Conservation (phyloP, 2,113 vertebrate genomes). For the Illadopsis cleaveri region DNA sequence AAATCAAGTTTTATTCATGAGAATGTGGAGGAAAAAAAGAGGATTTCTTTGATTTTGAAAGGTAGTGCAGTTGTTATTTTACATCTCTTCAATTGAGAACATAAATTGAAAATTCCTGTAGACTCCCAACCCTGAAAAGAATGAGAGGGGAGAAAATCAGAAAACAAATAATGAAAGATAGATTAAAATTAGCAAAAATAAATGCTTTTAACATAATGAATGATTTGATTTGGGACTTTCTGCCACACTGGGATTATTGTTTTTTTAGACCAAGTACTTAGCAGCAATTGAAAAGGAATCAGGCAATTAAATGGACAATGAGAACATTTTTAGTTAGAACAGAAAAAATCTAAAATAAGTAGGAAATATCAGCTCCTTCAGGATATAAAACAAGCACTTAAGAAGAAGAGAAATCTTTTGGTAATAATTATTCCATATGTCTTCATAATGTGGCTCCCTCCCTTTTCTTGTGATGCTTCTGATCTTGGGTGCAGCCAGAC, state of each 20-base stretch:
- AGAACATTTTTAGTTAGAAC: neutral
- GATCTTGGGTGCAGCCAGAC: neutral
- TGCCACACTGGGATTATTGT: neutral
- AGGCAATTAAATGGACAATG: neutral
- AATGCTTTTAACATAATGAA: neutral
- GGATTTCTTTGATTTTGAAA: neutral
- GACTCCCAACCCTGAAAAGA: neutral
- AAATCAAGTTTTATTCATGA: neutral
- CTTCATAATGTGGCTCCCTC: neutral
- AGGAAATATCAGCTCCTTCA: neutral
- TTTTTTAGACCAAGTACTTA: neutral
- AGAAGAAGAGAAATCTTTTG: neutral
- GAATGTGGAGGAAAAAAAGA: neutral
- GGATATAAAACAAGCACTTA: neutral
- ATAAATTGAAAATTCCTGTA: neutral
- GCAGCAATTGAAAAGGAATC: neutral
- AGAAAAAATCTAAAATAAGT: neutral
- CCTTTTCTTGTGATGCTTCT: neutral
- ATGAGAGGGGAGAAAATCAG: neutral
- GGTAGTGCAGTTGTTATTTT: neutral
- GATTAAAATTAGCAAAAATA: neutral
- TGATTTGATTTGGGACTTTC: neutral
- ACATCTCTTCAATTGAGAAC: neutral
- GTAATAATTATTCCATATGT: neutral
- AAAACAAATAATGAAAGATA: neutral